phyloP scores from a whole-genome alignment of 2,797 vertebrate species.

The Pempheris klunzingeri region DNA sequence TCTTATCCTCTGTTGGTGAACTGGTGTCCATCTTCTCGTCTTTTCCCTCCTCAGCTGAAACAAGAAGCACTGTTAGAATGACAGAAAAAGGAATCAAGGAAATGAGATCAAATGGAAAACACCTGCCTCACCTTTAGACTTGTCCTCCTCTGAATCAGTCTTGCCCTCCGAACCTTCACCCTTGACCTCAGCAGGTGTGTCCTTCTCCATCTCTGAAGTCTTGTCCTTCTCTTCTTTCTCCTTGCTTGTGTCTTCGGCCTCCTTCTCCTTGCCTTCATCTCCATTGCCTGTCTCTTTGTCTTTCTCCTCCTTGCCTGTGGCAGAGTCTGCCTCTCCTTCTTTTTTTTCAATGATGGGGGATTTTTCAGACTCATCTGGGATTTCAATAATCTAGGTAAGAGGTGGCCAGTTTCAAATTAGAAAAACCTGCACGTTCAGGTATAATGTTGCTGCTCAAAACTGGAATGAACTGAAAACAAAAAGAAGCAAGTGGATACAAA shows the following conservation, averaged over 20 bases:
- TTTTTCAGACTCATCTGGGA: conserved; percentile 87
- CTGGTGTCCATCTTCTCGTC: conserved; percentile 86
- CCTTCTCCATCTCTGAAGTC: conserved; percentile 63
- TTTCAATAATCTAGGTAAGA: conserved; percentile 83
- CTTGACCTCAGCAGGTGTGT: conserved; percentile 74
- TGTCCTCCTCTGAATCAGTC: conserved; percentile 72
- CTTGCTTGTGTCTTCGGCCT: conserved; percentile 67
- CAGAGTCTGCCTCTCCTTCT: conserved; percentile 62
- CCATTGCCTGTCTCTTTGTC: conserved; percentile 70
- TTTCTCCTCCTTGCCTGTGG: conserved; percentile 67
- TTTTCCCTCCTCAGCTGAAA: conserved; percentile 79
- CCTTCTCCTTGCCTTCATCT: conserved; percentile 69
- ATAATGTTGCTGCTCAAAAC: not conserved
- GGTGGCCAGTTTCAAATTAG: not conserved
- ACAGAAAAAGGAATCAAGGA: not conserved
- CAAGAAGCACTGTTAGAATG: conserved; percentile 8
- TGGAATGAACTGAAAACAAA: conserved; percentile 1
- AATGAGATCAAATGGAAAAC: not conserved
- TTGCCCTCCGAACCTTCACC: conserved; percentile 75
- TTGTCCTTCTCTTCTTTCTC: conserved; percentile 76
- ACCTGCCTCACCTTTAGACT: conserved; percentile 78
- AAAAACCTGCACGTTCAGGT: not conserved
- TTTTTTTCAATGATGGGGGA: conserved; percentile 73
- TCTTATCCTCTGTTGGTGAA: conserved; percentile 89
- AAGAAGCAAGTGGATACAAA: not conserved